Conservation (phyloP, 2,888 invertebrate species). For the Orthonychiurus folsomi region DNA sequence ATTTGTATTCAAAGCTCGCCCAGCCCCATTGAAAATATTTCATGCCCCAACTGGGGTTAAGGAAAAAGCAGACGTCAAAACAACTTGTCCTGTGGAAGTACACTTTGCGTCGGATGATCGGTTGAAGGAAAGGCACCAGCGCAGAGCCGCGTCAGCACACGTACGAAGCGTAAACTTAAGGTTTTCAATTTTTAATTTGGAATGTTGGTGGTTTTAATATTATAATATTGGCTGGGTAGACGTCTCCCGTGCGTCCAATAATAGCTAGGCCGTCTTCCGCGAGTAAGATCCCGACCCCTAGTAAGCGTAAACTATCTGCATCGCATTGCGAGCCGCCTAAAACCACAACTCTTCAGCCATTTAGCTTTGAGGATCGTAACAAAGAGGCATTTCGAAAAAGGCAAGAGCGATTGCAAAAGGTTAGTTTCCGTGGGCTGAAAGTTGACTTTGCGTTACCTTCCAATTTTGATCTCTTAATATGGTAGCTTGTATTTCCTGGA, state of each 20-base stretch:
- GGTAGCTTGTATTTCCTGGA: neutral
- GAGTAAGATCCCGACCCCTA: conserved; percentile 6
- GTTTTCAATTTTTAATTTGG: neutral
- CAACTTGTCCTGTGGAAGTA: conserved; percentile 29
- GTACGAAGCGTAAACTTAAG: conserved; percentile 4
- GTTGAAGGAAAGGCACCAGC: conserved; percentile 27
- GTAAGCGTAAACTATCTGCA: conserved; percentile 12
- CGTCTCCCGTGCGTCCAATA: too few species aligned
- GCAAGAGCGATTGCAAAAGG: conserved; percentile 54
- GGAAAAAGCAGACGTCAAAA: neutral
- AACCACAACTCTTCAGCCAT: conserved; percentile 47
- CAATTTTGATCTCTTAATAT: too few species aligned
- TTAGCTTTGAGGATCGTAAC: conserved; percentile 61
- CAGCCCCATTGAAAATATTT: conserved; percentile 28
- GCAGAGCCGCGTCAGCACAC: conserved; percentile 13
- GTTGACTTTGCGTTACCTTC: too few species aligned
- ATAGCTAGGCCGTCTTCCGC: neutral
- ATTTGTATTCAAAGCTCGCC: conserved; percentile 34
- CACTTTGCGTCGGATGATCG: conserved; percentile 37
- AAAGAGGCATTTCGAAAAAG: conserved; percentile 51
- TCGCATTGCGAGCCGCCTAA: conserved; percentile 6
- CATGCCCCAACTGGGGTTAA: conserved; percentile 4
- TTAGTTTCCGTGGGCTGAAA: conserved; percentile 16
- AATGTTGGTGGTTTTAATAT: neutral
- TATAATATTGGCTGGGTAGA: too few species aligned